phyloP scores from a whole-genome alignment of 2,888 invertebrate species.

The Chaetogeoica ovagalla region DNA sequence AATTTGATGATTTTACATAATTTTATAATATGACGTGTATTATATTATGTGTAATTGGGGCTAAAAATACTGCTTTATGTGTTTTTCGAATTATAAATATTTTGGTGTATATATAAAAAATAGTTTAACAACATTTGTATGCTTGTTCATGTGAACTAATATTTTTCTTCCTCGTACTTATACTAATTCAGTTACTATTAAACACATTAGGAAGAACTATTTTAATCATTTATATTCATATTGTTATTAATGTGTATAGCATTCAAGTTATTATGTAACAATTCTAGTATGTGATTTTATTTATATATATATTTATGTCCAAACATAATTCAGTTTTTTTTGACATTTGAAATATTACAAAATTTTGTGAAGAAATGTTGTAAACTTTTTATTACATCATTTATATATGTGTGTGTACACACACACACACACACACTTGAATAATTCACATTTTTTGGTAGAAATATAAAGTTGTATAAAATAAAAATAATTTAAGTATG shows the following conservation, averaged over 20 bases:
- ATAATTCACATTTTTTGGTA: too few relatives aligned
- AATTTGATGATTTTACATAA: conserved; percentile 9
- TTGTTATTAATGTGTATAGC: conserved; percentile 24
- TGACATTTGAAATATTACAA: too few relatives aligned
- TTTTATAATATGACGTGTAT: neutral
- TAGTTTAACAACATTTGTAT: conserved; percentile 47
- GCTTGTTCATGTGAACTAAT: conserved; percentile 50
- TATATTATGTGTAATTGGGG: conserved; percentile 24
- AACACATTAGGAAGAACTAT: conserved; percentile 9
- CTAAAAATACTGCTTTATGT: conserved; percentile 26
- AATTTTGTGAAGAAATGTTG: too few relatives aligned
- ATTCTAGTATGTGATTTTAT: neutral
- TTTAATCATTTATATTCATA: neutral
- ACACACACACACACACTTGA: too few relatives aligned
- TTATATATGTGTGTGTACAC: neutral
- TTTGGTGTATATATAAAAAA: conserved; percentile 38
- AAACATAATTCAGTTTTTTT: too few relatives aligned
- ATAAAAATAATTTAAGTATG: too few relatives aligned
- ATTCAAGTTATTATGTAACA: conserved; percentile 5
- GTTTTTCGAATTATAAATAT: conserved; percentile 30
- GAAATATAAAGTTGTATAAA: too few relatives aligned
- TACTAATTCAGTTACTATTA: conserved; percentile 46
- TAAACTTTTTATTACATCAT: neutral
- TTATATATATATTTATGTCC: neutral
- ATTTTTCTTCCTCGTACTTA: conserved; percentile 34